Percentiles rank a stretch among this genome's conserved stretches.
phyloP scores from a whole-genome alignment of 1,140 invertebrate species.

The Drosophila suzukii region DNA sequence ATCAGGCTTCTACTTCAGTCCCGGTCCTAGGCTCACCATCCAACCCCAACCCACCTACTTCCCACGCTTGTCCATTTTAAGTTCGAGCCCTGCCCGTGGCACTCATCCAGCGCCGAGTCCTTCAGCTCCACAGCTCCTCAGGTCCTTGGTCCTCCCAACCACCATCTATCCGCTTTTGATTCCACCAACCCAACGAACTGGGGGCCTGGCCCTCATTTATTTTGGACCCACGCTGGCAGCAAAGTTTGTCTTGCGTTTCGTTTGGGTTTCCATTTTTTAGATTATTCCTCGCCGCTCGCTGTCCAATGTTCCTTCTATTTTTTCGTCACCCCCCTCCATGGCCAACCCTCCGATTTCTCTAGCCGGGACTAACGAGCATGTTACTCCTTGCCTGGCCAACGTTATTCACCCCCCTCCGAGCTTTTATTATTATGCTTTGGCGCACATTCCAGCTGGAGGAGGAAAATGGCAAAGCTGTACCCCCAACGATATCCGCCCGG shows the following conservation, averaged over 20 bases:
- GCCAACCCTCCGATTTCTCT: conserved; percentile 22
- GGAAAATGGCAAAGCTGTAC: conserved; percentile 53
- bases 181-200: background rate
- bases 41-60: conserved; percentile 15
- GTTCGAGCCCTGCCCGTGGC: conserved; percentile 79
- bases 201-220: conserved; percentile 68
- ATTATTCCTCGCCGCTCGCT: conserved; percentile 73
- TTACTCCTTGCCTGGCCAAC: conserved; percentile 68
- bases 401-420: conserved; percentile 13
- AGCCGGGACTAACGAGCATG: conserved; percentile 74
- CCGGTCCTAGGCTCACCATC: conserved; percentile 5
- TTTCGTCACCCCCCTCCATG: conserved; percentile 17
- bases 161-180: conserved; percentile 1
- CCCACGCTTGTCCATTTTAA: conserved; percentile 80
- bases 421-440: conserved; percentile 82
- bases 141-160: conserved; percentile 11
- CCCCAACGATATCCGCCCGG: conserved; percentile 22
- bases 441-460: conserved; percentile 69
- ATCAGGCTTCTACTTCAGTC: conserved; percentile 61
- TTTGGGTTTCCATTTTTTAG: conserved; percentile 82
- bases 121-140: conserved; percentile 47
- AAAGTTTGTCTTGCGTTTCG: conserved; percentile 82
- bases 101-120: conserved; percentile 76
- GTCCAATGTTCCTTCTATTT: conserved; percentile 41
- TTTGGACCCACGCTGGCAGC: conserved; percentile 80